Evolutionary conservation across 1,140 invertebrate species (phyloP).

Genomic region (Ostrea edulis): DNA sequence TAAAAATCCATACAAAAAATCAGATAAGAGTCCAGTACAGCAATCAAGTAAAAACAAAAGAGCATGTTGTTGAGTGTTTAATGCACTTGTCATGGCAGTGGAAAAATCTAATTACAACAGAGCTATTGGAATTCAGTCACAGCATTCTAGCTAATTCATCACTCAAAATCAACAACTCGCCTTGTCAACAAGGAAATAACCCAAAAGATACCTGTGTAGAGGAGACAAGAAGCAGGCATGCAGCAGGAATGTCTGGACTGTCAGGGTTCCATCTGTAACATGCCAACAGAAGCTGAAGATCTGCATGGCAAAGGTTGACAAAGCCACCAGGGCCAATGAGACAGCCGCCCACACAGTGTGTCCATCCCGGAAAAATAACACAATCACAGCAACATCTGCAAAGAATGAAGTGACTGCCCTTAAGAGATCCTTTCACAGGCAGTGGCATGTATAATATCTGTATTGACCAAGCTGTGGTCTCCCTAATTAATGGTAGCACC

Average conservation of each 20-base stretch:
- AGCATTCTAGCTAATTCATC: no score
- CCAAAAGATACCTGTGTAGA: conserved; percentile 62
- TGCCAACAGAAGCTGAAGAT: conserved; percentile 72
- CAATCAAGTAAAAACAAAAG: no score
- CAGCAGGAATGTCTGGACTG: conserved; percentile 45
- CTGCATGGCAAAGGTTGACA: conserved; percentile 66
- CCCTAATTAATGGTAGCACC: no score
- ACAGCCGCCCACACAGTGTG: conserved; percentile 65
- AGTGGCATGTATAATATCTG: no score
- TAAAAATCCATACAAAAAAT: not conserved
- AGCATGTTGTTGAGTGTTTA: no score
- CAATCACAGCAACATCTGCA: not conserved
- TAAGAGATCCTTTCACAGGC: not conserved
- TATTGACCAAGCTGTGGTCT: no score
- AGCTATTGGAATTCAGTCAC: no score
- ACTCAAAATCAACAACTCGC: no score
- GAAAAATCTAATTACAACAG: no score
- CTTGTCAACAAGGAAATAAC: not conserved
- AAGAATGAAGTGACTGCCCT: not conserved
- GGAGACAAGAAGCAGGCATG: conserved; percentile 68
- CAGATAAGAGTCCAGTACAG: not conserved
- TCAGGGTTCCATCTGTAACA: conserved; percentile 56
- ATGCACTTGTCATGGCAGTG: no score
- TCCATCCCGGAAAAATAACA: conserved; percentile 49
- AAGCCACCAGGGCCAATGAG: conserved; percentile 59